These are phyloP conservation scores for Bergia sp. DNA, from an alignment of 92 coral and sea anemone species.

Conservation along the genomic window DNA sequence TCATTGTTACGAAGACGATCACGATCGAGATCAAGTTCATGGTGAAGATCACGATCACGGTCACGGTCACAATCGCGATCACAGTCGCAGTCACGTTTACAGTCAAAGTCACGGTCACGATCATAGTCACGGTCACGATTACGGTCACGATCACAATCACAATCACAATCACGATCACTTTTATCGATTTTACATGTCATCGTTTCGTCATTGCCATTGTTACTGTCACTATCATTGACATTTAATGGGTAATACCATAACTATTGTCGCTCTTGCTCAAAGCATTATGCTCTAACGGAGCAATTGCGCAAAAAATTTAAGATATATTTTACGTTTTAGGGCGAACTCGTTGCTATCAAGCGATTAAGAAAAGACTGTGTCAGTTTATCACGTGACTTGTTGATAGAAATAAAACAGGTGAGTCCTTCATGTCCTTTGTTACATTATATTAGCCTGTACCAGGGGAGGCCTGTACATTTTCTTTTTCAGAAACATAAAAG, in stretches of 20 bases:
- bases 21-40: not conserved
- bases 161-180: not conserved
- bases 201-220: too few species aligned
- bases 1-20: too few species aligned
- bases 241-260: too few species aligned
- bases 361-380: slow-evolving; percentile 61
- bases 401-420: slow-evolving; percentile 83
- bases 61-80: not conserved
- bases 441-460: not conserved
- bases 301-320: not conserved
- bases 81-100: not conserved
- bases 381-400: slow-evolving; percentile 67
- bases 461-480: too few species aligned
- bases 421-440: not conserved
- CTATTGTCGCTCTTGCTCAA: not conserved
- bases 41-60: not conserved
- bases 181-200: too few species aligned
- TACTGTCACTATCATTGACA: too few species aligned
- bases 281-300: not conserved
- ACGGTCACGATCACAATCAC: not conserved
- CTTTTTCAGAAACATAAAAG: too few species aligned
- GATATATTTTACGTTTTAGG: slow-evolving; percentile 34
- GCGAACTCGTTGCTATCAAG: slow-evolving; percentile 74
- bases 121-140: not conserved
- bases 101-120: too few species aligned